phyloP scores from a whole-genome alignment of 2,888 invertebrate species.

The Drosophila tripunctata region DNA sequence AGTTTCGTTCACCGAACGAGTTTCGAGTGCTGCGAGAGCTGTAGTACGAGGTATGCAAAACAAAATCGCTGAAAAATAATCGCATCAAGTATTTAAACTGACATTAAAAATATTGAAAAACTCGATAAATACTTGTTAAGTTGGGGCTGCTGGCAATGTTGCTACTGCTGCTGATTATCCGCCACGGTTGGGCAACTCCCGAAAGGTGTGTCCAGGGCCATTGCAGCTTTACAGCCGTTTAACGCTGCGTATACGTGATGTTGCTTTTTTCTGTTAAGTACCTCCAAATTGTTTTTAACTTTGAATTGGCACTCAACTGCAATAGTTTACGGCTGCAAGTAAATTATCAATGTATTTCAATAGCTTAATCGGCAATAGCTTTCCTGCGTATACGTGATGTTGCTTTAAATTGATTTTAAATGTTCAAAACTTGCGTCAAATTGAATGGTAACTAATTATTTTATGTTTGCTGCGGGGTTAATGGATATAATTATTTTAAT shows the following conservation, averaged over 20 bases:
- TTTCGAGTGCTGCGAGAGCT: slow-evolving; percentile 2
- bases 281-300: slow-evolving; percentile 8
- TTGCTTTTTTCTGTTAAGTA: slow-evolving; percentile 6
- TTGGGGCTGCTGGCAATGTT: slow-evolving; percentile 40
- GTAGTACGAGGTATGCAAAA: slow-evolving; percentile 48
- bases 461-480: background rate
- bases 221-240: background rate
- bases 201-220: slow-evolving; percentile 8
- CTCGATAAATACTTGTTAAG: slow-evolving; percentile 81
- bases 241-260: slow-evolving; percentile 47
- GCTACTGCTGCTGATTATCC: slow-evolving; percentile 31
- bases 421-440: background rate
- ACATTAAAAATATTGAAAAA: slow-evolving; percentile 82
- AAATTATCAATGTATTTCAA: background rate
- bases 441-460: background rate
- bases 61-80: slow-evolving; percentile 74
- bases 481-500: background rate
- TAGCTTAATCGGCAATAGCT: background rate
- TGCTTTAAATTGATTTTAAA: background rate
- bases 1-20: slow-evolving; percentile 18
- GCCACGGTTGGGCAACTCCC: slow-evolving; percentile 1
- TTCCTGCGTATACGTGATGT: background rate
- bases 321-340: background rate
- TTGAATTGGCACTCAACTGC: background rate
- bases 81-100: slow-evolving; percentile 80